Percentiles rank a stretch among this genome's conserved stretches.
Evolutionary conservation across 2,888 invertebrate species (phyloP).

Genomic region (Metallyticus violacea): DNA sequence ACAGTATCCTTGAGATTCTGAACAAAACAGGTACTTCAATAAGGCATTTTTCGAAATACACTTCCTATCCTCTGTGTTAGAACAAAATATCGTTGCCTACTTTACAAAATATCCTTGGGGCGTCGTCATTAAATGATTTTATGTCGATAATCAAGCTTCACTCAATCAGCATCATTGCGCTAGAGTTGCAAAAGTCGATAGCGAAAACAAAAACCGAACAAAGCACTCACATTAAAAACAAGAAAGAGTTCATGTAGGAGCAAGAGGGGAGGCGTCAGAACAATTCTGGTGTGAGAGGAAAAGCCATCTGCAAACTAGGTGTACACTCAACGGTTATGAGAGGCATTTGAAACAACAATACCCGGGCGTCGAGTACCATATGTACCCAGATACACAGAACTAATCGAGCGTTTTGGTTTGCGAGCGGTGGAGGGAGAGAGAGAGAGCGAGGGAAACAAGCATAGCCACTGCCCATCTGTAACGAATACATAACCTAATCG

Average conservation of each 20-base stretch:
- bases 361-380: not conserved
- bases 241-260: not conserved
- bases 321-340: not conserved
- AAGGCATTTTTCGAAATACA: too few species aligned
- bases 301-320: not conserved
- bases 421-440: not conserved
- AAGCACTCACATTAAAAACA: not conserved
- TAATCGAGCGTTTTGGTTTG: not conserved
- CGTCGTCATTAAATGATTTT: not conserved
- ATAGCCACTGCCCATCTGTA: constrained; percentile 4
- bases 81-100: too few species aligned
- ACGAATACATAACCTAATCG: constrained; percentile 13
- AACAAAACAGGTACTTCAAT: too few species aligned
- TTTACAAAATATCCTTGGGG: not conserved
- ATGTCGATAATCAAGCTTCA: not conserved
- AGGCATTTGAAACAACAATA: not conserved
- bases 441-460: not conserved
- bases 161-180: too few species aligned
- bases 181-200: not conserved
- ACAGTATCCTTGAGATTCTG: too few species aligned
- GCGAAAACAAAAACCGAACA: not conserved
- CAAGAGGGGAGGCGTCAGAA: not conserved
- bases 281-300: not conserved
- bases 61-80: too few species aligned
- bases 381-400: not conserved